Conservation (phyloP, 2,113 vertebrate species). For the Ginglymostoma cirratum region DNA sequence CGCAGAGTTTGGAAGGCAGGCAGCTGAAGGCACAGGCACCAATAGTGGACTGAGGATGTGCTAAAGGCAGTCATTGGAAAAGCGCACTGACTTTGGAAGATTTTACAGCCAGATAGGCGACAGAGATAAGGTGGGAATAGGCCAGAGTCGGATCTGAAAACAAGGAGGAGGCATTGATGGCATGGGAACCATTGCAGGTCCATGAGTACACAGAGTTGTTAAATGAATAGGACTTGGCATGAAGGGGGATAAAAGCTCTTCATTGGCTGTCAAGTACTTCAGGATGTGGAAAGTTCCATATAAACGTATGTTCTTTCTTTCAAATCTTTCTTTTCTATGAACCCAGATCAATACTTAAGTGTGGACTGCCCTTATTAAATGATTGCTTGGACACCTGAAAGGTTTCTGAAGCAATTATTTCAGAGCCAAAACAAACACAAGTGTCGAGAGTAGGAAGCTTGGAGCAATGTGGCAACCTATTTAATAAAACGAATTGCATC, state of each 20-base stretch:
- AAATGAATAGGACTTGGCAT: background rate
- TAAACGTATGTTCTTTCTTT: background rate
- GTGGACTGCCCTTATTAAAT: background rate
- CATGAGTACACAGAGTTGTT: background rate
- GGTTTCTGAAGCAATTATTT: background rate
- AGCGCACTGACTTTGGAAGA: background rate
- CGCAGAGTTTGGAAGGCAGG: background rate
- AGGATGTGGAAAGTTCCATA: background rate
- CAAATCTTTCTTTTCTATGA: background rate
- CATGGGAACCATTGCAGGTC: no score
- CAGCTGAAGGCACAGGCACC: background rate
- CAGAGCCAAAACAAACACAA: background rate
- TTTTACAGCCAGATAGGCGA: background rate
- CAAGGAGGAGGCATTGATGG: background rate
- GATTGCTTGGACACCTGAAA: slow-evolving; percentile 20
- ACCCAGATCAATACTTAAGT: background rate
- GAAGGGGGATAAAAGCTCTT: background rate
- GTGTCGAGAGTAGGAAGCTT: background rate
- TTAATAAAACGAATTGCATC: background rate
- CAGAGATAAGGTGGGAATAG: background rate
- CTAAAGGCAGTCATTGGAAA: background rate
- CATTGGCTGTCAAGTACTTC: background rate
- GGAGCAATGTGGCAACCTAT: background rate
- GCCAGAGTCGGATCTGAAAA: background rate
- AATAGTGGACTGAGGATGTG: background rate